These are phyloP conservation scores for Taphrorychus bicolor DNA, from an alignment of 2,888 invertebrate genomes.

Conservation along the genomic window DNA sequence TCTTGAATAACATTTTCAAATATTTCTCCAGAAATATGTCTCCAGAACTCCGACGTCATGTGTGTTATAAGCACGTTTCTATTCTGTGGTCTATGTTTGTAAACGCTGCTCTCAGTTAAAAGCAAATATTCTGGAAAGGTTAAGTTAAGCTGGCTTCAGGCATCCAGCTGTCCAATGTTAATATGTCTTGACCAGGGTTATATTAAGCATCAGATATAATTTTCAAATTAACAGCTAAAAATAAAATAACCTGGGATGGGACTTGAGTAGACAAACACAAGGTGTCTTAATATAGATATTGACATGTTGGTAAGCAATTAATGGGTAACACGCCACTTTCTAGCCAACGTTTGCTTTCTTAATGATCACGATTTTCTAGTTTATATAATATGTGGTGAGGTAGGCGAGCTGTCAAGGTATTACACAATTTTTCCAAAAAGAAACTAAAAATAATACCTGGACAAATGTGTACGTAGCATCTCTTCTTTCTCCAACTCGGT, in stretches of 20 bases:
- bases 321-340: not conserved
- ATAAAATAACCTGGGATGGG: not conserved
- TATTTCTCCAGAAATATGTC: conserved; percentile 13
- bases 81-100: conserved; percentile 14
- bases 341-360: not conserved
- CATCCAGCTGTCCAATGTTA: not conserved
- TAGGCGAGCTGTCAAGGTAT: too few species aligned
- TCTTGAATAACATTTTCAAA: conserved; percentile 9
- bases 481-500: too few species aligned
- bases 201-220: not conserved
- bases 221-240: not conserved
- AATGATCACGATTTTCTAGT: not conserved
- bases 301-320: not conserved
- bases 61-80: conserved; percentile 3
- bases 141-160: not conserved
- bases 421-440: too few species aligned
- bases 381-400: not conserved
- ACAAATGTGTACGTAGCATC: too few species aligned
- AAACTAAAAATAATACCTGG: too few species aligned
- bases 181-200: not conserved
- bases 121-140: conserved; percentile 9
- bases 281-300: not conserved
- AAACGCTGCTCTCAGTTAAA: conserved; percentile 1
- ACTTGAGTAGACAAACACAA: not conserved
- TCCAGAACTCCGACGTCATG: not conserved